A percentile compares a stretch with the other conserved stretches of the same genome.
phyloP scores from a whole-genome alignment of 1,140 invertebrate genomes.

The Nasonia vitripennis region DNA sequence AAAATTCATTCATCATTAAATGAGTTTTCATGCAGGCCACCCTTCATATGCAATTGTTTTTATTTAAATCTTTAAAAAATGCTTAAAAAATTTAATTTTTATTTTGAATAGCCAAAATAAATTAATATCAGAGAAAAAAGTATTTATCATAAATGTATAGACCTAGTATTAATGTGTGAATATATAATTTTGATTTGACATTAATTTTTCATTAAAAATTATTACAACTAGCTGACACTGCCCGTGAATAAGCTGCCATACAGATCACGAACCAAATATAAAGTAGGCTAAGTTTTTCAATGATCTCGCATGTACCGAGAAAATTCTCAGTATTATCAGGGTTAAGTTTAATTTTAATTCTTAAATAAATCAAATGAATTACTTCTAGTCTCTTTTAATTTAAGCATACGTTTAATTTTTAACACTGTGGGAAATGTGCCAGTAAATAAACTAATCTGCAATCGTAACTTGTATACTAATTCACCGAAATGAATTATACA shows the following conservation, averaged over 20 bases:
- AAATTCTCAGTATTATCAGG: slow-evolving; percentile 48
- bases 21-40: slow-evolving; percentile 48
- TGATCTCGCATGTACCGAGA: slow-evolving; percentile 31
- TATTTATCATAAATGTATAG: slow-evolving; percentile 8
- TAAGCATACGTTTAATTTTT: slow-evolving; percentile 26
- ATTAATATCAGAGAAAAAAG: slow-evolving; percentile 20
- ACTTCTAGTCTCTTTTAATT: slow-evolving; percentile 43
- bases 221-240: slow-evolving; percentile 52
- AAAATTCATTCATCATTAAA: slow-evolving; percentile 27
- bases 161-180: neutral
- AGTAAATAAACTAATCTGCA: slow-evolving; percentile 27
- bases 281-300: slow-evolving; percentile 45
- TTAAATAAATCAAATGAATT: neutral
- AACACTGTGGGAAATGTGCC: slow-evolving; percentile 44
- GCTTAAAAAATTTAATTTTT: neutral
- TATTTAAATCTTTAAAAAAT: slow-evolving; percentile 12
- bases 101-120: neutral
- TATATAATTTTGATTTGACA: slow-evolving; percentile 19
- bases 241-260: slow-evolving; percentile 56
- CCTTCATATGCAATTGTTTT: slow-evolving; percentile 49
- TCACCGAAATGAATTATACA: slow-evolving; percentile 16
- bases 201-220: slow-evolving; percentile 39
- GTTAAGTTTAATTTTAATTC: slow-evolving; percentile 36
- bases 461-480: slow-evolving; percentile 20
- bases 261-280: slow-evolving; percentile 50